A percentile compares a stretch with the other conserved stretches of the same genome.
Evolutionary conservation across 1,140 invertebrate species (phyloP).

Genomic region (Papilio aristodemus): DNA sequence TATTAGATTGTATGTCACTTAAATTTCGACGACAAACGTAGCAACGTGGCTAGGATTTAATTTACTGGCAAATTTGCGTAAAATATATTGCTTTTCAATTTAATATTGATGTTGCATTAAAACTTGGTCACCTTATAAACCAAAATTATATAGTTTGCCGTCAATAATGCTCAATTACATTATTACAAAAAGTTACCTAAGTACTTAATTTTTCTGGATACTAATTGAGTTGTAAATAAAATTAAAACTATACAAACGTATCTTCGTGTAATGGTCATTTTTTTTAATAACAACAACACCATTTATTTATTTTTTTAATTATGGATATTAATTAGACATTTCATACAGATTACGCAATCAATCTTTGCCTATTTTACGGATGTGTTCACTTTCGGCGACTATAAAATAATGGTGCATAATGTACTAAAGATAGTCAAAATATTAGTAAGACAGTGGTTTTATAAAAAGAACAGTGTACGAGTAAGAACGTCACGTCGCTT

Average conservation of each 20-base stretch:
- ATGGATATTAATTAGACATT: no score
- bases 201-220: no score
- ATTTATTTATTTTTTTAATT: no score
- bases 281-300: no score
- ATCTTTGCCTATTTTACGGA: not conserved
- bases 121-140: not conserved
- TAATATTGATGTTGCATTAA: not conserved
- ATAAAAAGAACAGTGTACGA: not conserved
- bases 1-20: not conserved
- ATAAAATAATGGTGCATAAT: not conserved
- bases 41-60: not conserved
- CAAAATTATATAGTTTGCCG: no score
- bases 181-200: no score
- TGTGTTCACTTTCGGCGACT: not conserved
- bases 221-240: no score
- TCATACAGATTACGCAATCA: no score
- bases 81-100: not conserved
- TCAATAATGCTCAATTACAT: no score
- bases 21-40: not conserved
- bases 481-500: conserved; percentile 5
- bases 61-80: not conserved
- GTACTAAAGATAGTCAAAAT: not conserved
- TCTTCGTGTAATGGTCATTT: no score
- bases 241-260: no score
- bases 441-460: not conserved